Base-by-base conservation (phyloP, 2,888 invertebrate species). In the Bembecia ichneumoniformis region DNA sequence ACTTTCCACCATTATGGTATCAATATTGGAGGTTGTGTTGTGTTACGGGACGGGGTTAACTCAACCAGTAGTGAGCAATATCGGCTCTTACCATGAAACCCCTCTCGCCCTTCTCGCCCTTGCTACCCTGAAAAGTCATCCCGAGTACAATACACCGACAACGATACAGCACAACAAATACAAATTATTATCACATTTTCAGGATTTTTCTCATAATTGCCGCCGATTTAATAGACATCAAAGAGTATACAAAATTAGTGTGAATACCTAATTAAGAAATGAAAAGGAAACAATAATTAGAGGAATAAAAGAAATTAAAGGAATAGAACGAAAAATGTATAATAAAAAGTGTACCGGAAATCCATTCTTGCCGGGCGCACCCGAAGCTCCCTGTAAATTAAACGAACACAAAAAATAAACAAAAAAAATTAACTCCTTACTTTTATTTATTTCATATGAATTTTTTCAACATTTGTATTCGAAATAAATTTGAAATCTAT, bases 311-410 rank as follows among this genome's bases (percentile, higher is more conserved):
- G 35, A 47, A 54, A 61, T 52, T 52, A 10, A 55, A 78, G 79
- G 82, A 77, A 80, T 77, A 80, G 87, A 88, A 58, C 59, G 49
- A 53, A 53, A 58, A 52, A 57, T 74, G 80, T 9, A 0, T 9
- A 79, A 77, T 68, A 58, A 56, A 63, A 82, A 83, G 80, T 82
- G 59, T 83, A 95, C 95, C 92, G 95, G 95, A 91, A 95, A 95
- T 89, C 95, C 95, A 82, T 94, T 94, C 88, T 94, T 94, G 80
- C 95, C 95, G 66, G 93, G 91, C 71, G 93, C 90, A 77, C 95
- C 95, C 77, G 91, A 89, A 70, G 91, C 86, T 76, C 95, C 95
- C 94, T 94, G 91, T 63, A 75, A 88, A 64, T 54, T 53, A 61
- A 64, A 52, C 48, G 55, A 67, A 74, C 59, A 62, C 68, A 68